Percentiles rank a stretch among this genome's conserved stretches.
These are phyloP conservation scores for Hippocampus zosterae DNA, from an alignment of 2,113 vertebrate genomes.

Conservation along the genomic window DNA sequence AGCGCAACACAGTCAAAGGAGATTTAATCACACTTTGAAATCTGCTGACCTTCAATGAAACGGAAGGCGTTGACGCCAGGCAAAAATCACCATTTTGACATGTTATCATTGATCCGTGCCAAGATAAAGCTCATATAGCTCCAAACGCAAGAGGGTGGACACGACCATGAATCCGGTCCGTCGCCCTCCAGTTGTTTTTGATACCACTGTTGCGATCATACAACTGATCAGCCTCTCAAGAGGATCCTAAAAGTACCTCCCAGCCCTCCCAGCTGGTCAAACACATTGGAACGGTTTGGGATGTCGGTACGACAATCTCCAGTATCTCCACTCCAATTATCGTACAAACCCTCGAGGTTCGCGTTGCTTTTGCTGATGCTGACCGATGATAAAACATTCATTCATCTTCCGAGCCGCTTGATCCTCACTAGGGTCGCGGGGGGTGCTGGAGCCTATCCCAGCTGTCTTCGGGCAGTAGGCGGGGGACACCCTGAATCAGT, in stretches of 20 bases:
- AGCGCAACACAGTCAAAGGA: background rate
- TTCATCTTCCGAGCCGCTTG: too few relatives aligned
- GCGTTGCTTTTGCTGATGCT: constrained; percentile 31
- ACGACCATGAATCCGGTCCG: background rate
- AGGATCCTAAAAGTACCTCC: background rate
- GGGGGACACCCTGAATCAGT: too few relatives aligned
- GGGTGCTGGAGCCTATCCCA: too few relatives aligned
- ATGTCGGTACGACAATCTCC: too few relatives aligned
- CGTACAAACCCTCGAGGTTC: constrained; percentile 17
- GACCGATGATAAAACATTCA: constrained; percentile 50
- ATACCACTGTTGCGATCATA: background rate
- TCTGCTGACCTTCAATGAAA: constrained; percentile 3
- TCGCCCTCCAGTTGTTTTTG: background rate
- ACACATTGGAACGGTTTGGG: constrained; percentile 55
- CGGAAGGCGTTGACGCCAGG: background rate
- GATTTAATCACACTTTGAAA: background rate
- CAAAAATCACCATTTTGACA: background rate
- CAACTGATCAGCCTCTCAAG: background rate
- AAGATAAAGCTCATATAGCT: background rate
- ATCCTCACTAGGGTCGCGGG: too few relatives aligned
- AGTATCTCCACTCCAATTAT: constrained; percentile 21
- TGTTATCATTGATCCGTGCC: background rate
- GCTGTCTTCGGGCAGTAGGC: too few relatives aligned
- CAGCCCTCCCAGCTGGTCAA: constrained; percentile 32
- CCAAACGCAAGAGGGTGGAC: background rate